Conservation (phyloP, 2,888 invertebrate species). For the Osmoderma eremita region DNA sequence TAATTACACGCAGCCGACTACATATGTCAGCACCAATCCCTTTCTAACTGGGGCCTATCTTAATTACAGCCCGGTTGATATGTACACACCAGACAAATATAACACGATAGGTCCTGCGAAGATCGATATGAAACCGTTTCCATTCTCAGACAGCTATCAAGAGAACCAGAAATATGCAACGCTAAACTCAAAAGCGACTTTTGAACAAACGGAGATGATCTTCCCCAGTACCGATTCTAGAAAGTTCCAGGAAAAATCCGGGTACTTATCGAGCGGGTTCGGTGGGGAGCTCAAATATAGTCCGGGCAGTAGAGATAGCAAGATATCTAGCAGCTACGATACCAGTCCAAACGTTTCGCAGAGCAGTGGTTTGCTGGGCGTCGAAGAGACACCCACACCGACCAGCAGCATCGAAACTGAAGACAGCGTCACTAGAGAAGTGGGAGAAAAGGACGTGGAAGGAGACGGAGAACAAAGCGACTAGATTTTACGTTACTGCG, state of each 20-base stretch:
- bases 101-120: conserved; percentile 59
- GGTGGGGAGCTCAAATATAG: conserved; percentile 55
- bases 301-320: conserved; percentile 50
- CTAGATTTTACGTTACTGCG: conserved; percentile 52
- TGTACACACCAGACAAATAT: conserved; percentile 57
- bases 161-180: conserved; percentile 54
- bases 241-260: conserved; percentile 55
- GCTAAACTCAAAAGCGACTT: conserved; percentile 51
- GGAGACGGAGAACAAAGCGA: conserved; percentile 71
- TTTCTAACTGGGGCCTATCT: conserved; percentile 67
- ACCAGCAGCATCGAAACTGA: conserved; percentile 71
- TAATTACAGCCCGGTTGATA: conserved; percentile 58
- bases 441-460: conserved; percentile 68
- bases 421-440: conserved; percentile 67
- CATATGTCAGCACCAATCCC: conserved; percentile 69
- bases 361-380: conserved; percentile 55
- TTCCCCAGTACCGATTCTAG: neutral
- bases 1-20: conserved; percentile 56
- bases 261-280: conserved; percentile 56
- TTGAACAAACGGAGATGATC: conserved; percentile 49
- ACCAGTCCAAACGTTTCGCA: conserved; percentile 55
- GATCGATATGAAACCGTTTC: conserved; percentile 57
- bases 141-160: conserved; percentile 50
- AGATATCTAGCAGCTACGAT: conserved; percentile 52
- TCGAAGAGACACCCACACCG: conserved; percentile 68